phyloP scores from a whole-genome alignment of 1,140 invertebrate species.

The Oreohelix idahoensis region DNA sequence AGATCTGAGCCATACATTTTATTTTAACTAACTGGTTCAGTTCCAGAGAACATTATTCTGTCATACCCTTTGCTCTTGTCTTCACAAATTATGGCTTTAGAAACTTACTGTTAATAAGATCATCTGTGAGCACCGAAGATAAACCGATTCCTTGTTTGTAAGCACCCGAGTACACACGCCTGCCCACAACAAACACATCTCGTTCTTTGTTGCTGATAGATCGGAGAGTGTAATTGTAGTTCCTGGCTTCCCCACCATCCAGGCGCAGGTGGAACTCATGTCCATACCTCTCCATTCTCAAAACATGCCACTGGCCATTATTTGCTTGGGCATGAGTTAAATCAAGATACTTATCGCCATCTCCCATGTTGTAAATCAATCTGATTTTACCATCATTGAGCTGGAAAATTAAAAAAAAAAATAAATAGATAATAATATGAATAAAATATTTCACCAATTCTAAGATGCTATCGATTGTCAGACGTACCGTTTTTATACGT shows the following conservation, averaged over 20 bases:
- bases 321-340: constrained; percentile 90
- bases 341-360: constrained; percentile 87
- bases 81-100: not conserved
- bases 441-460: too few species aligned
- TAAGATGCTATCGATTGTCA: too few species aligned
- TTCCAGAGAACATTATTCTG: too few species aligned
- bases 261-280: constrained; percentile 93
- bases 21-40: too few species aligned
- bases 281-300: constrained; percentile 85
- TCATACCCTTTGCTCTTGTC: too few species aligned
- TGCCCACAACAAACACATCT: constrained; percentile 45
- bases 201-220: constrained; percentile 32
- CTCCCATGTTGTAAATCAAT: constrained; percentile 88
- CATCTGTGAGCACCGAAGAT: constrained; percentile 13
- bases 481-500: too few species aligned
- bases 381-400: constrained; percentile 88
- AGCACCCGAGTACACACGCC: constrained; percentile 33
- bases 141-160: constrained; percentile 30
- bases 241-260: constrained; percentile 93
- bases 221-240: constrained; percentile 89
- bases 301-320: constrained; percentile 98
- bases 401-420: too few species aligned
- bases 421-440: too few species aligned
- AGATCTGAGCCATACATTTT: too few species aligned
- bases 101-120: constrained; percentile 41